phyloP scores from a whole-genome alignment of 2,113 vertebrate species.

The Corydoras sp. region DNA sequence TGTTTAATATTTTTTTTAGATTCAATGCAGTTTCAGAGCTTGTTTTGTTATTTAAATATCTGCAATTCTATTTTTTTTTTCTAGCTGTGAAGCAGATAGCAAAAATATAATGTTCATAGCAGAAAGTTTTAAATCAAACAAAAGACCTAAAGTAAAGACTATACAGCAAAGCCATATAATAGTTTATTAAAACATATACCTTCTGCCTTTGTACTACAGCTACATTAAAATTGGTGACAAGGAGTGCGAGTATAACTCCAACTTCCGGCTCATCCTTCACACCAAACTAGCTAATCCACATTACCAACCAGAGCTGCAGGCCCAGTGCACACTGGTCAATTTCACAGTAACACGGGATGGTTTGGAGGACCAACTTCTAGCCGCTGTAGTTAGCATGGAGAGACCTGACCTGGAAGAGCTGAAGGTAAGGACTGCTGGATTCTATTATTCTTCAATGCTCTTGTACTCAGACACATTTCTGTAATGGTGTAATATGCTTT shows the following conservation, averaged over 20 bases:
- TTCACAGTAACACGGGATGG: slow-evolving; percentile 87
- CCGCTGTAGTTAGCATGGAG: slow-evolving; percentile 82
- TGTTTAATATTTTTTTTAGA: no score
- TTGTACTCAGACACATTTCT: slow-evolving; percentile 40
- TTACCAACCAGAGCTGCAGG: slow-evolving; percentile 93
- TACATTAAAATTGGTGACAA: slow-evolving; percentile 90
- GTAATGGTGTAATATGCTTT: slow-evolving; percentile 8
- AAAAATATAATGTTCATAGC: no score
- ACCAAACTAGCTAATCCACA: slow-evolving; percentile 91
- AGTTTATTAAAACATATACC: background rate
- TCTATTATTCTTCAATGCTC: background rate
- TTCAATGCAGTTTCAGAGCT: no score
- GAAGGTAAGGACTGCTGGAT: slow-evolving; percentile 68
- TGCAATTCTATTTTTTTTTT: no score
- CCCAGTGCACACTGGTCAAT: slow-evolving; percentile 91
- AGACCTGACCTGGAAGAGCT: slow-evolving; percentile 88
- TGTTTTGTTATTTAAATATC: no score
- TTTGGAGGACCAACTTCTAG: slow-evolving; percentile 90
- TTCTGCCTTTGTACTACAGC: slow-evolving; percentile 52
- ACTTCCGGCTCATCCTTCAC: slow-evolving; percentile 88
- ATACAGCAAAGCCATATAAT: no score
- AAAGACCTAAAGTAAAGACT: no score
- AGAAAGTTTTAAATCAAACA: no score
- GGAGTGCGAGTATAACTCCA: slow-evolving; percentile 84
- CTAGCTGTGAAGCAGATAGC: no score